Evolutionary conservation across 1,140 invertebrate genomes (phyloP).

Genomic region (Polyergus mexicanus): DNA sequence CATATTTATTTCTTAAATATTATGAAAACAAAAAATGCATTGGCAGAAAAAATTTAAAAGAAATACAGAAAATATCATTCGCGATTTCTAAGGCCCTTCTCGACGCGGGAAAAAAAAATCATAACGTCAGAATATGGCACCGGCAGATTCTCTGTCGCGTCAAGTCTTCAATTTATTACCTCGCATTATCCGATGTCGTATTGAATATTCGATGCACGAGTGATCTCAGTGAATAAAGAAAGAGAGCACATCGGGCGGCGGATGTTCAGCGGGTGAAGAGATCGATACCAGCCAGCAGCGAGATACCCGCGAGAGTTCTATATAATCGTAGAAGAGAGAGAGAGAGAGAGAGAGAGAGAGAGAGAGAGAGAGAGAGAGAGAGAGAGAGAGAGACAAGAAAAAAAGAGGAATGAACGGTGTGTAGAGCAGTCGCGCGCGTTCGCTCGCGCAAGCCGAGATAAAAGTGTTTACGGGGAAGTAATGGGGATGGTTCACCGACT

Average conservation of each 20-base stretch:
- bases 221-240: slow-evolving; percentile 44
- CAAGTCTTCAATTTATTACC: slow-evolving; percentile 63
- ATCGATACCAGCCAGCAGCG: slow-evolving; percentile 58
- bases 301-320: slow-evolving; percentile 57
- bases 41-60: background rate
- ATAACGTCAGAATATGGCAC: slow-evolving; percentile 34
- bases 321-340: slow-evolving; percentile 47
- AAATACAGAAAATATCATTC: background rate
- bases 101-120: background rate
- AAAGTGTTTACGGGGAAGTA: slow-evolving; percentile 42
- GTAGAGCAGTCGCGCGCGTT: slow-evolving; percentile 4
- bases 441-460: slow-evolving; percentile 36
- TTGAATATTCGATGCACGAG: slow-evolving; percentile 64
- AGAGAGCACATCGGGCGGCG: slow-evolving; percentile 38
- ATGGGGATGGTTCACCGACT: slow-evolving; percentile 47
- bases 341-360: background rate
- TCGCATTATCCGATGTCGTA: slow-evolving; percentile 59
- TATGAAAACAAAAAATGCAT: background rate
- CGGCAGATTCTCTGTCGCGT: slow-evolving; percentile 39
- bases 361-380: background rate
- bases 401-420: slow-evolving; percentile 1
- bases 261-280: slow-evolving; percentile 52
- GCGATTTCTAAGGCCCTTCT: background rate
- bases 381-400: slow-evolving; percentile 4
- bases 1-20: background rate